Evolutionary conservation across 2,797 vertebrate genomes (phyloP), one percentile per base, ranked within the genome.

Genomic region (Calcarius lapponicus): DNA sequence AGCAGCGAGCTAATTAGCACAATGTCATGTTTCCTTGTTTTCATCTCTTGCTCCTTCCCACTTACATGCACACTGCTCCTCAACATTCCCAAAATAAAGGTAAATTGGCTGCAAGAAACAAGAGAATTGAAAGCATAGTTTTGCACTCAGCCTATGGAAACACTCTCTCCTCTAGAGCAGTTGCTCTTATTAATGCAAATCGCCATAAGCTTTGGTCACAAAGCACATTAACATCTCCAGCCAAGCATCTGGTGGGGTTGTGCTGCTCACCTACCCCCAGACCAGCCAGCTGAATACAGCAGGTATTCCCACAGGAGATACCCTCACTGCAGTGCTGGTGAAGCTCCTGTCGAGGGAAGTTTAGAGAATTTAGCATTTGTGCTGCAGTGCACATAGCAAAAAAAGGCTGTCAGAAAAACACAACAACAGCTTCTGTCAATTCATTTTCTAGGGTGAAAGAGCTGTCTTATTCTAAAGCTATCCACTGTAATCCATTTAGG

Each of bases 1-100:
- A 92, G 89, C 89, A 93, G 53, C 87, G 25, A 78, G 22, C 31
- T 80, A 81, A 87, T 92, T 54, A 92, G 58, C 51, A 25, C 86
- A 42, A 67, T 53, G 65, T 84, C 71, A 56, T 66, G 51, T 90
- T 95, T 95, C 78, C 67, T 84, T 76, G 80, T 85, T 97, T 84
- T 70, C 73, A 24, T 71, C 71, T 67, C 76, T 64, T 34, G 56
- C 65, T 94, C 38, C 60, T 92, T 94, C 79, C 83, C 65, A 61
- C 72, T 87, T 92, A 86, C 28, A 58, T 54, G 75, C 50, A 80
- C 20, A 29, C 50, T 82, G 89, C 54, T 92, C 57, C 81, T 80
- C 62, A 78, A 31, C 48, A 79, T 84, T 45, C 48, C 26, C 56
- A 76, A 60, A 88, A 82, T 53, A 67, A 57, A 74, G 38, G 58